Conservation (phyloP, 2,888 invertebrate genomes). For the Eremobia ochroleuca region DNA sequence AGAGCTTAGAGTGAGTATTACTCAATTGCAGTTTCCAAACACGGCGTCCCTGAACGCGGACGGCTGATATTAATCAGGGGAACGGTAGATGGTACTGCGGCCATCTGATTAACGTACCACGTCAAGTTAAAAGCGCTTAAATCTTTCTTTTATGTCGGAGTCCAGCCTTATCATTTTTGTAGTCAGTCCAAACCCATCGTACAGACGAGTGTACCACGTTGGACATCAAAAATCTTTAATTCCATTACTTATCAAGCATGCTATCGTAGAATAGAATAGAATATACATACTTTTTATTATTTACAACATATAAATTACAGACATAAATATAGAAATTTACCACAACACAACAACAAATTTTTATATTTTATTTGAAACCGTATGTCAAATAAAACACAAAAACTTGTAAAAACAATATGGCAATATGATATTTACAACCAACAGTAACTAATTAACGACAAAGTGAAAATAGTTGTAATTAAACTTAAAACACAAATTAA, state of each 20-base stretch:
- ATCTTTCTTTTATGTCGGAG: not conserved
- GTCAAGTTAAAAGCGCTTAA: slow-evolving; percentile 30
- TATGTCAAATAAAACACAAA: too few relatives aligned
- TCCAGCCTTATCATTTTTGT: not conserved
- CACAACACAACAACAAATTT: too few relatives aligned
- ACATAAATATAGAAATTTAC: too few relatives aligned
- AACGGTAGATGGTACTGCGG: slow-evolving; percentile 54
- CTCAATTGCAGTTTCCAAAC: slow-evolving; percentile 67
- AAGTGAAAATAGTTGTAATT: not conserved
- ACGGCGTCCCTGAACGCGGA: slow-evolving; percentile 52
- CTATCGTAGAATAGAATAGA: too few relatives aligned
- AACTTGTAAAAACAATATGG: too few relatives aligned
- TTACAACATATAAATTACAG: too few relatives aligned
- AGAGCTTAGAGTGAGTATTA: slow-evolving; percentile 63
- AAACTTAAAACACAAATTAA: not conserved
- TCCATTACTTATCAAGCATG: too few relatives aligned
- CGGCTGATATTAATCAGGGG: slow-evolving; percentile 70
- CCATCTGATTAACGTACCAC: slow-evolving; percentile 62
- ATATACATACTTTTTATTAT: too few relatives aligned
- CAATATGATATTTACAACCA: too few relatives aligned
- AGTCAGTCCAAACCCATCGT: not conserved
- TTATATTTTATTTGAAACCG: too few relatives aligned
- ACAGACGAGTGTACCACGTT: not conserved
- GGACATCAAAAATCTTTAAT: not conserved
- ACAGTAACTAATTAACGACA: not conserved